A percentile compares a stretch with the other conserved stretches of the same genome.
phyloP scores from a whole-genome alignment of 2,888 invertebrate genomes.

The Phragmatobia fuliginosa region DNA sequence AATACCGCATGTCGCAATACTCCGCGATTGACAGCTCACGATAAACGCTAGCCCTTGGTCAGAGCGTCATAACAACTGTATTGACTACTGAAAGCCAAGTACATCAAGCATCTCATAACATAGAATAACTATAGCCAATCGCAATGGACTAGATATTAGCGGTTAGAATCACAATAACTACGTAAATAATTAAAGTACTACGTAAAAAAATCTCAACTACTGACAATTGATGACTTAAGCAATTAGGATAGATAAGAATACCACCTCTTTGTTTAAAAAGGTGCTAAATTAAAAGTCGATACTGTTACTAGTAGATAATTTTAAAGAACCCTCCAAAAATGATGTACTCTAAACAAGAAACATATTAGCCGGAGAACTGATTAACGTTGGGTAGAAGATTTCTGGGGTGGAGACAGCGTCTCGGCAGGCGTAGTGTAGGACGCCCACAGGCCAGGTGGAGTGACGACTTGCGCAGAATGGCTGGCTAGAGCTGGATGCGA shows the following conservation, averaged over 20 bases:
- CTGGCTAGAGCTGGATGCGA: too few relatives aligned
- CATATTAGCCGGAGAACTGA: too few relatives aligned
- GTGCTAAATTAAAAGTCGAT: not conserved
- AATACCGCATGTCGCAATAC: constrained; percentile 29
- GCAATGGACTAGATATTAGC: not conserved
- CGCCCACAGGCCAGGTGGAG: too few relatives aligned
- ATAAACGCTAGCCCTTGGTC: constrained; percentile 24
- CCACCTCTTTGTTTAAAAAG: not conserved
- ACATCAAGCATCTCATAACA: not conserved
- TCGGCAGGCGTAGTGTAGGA: too few relatives aligned
- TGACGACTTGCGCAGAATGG: too few relatives aligned
- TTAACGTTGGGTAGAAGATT: too few relatives aligned
- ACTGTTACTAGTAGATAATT: not conserved
- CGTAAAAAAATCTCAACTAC: not conserved
- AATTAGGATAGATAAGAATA: not conserved
- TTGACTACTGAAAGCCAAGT: constrained; percentile 8
- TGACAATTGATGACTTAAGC: not conserved
- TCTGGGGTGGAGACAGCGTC: too few relatives aligned
- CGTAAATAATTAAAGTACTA: too few relatives aligned
- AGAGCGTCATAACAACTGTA: constrained; percentile 21
- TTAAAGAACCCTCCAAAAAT: not conserved
- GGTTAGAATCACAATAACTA: not conserved
- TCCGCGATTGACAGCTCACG: constrained; percentile 16
- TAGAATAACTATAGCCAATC: not conserved
- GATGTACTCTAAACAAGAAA: not conserved